These are phyloP conservation scores for Saimiri boliviensis DNA, from an alignment of 2,113 vertebrate genomes.

Conservation along the genomic window DNA sequence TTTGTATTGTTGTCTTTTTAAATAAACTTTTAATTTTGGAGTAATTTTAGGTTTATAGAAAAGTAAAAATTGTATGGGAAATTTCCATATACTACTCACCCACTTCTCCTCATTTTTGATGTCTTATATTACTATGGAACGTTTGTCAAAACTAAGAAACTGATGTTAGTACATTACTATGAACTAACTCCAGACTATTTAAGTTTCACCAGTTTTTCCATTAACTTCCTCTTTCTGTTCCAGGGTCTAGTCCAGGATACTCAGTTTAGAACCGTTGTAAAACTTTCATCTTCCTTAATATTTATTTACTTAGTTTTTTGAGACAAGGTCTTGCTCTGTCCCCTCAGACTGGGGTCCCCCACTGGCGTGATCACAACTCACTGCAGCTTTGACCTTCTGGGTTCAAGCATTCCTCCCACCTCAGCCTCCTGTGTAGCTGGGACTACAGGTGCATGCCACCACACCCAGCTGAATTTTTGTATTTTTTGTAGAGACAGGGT, in stretches of 20 bases:
- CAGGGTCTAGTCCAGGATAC: background rate
- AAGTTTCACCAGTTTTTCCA: background rate
- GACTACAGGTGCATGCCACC: background rate
- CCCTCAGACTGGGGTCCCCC: background rate
- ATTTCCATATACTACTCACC: background rate
- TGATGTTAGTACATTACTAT: background rate
- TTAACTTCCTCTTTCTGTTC: background rate
- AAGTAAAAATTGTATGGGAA: background rate
- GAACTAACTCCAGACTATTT: background rate
- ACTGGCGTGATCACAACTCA: background rate
- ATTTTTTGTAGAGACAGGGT: background rate
- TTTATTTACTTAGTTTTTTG: background rate
- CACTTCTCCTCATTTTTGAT: background rate
- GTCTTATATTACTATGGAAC: background rate
- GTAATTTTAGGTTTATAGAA: background rate
- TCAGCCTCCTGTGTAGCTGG: background rate
- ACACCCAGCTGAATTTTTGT: background rate
- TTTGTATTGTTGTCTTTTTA: background rate
- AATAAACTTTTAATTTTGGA: background rate
- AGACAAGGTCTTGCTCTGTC: background rate
- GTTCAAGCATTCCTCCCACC: background rate
- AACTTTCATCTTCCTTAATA: background rate
- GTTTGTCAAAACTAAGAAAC: conserved; percentile 3
- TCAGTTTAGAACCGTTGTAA: background rate
- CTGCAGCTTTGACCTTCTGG: background rate